A percentile compares a stretch with the other conserved stretches of the same genome.
Conservation (phyloP, 2,888 invertebrate species). For the Boloria euphrosyne region DNA sequence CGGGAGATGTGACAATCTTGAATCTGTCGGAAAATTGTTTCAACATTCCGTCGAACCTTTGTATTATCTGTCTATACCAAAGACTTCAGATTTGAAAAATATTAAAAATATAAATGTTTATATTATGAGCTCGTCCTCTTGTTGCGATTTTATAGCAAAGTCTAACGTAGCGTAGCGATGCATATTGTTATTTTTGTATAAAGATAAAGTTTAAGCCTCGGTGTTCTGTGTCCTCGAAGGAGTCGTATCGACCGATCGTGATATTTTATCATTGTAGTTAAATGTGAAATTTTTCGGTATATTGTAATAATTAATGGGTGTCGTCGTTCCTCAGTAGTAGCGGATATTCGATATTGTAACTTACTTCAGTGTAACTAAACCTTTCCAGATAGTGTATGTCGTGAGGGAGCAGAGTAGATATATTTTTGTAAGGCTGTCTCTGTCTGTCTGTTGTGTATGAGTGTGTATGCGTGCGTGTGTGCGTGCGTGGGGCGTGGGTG, state of each 20-base stretch:
- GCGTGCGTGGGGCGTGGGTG: conserved; percentile 21
- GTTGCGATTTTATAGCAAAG: conserved; percentile 29
- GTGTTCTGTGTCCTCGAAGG: conserved; percentile 21
- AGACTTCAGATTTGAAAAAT: conserved; percentile 41
- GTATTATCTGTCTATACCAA: conserved; percentile 42
- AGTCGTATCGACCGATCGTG: conserved; percentile 24
- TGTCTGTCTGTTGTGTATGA: conserved; percentile 11
- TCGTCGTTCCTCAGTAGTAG: conserved; percentile 20
- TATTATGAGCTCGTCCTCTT: conserved; percentile 20
- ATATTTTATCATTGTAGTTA: conserved; percentile 23
- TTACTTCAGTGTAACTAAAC: conserved; percentile 18
- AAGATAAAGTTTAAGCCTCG: conserved; percentile 17
- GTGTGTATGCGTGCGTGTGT: no score
- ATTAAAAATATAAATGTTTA: conserved; percentile 31
- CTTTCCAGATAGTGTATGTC: conserved; percentile 16
- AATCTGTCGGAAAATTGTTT: conserved; percentile 35
- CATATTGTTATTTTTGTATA: conserved; percentile 45
- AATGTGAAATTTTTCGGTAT: conserved; percentile 5
- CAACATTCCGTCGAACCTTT: conserved; percentile 41
- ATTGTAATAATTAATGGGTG: conserved; percentile 19
- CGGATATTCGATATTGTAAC: not conserved
- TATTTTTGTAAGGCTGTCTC: conserved; percentile 58
- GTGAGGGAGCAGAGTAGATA: conserved; percentile 40
- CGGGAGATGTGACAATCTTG: conserved; percentile 7
- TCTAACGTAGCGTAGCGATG: conserved; percentile 27